Evolutionary conservation across 2,888 invertebrate species (phyloP).

Genomic region (Cephus pulcher): DNA sequence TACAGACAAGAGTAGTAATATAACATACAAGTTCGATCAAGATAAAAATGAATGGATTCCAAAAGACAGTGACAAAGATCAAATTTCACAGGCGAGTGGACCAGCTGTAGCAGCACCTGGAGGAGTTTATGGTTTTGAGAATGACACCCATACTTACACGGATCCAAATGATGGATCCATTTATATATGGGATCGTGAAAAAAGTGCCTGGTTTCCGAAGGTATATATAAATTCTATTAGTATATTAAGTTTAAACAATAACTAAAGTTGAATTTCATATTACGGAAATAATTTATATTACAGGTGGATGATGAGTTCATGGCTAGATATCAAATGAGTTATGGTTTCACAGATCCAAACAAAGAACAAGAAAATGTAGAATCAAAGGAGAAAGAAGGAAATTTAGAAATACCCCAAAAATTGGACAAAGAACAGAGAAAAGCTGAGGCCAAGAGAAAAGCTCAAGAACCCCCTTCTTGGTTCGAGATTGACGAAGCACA

Average conservation of each 20-base stretch:
- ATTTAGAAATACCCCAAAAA: slow-evolving; percentile 42
- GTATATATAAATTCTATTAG: slow-evolving; percentile 48
- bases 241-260: not conserved
- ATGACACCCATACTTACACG: slow-evolving; percentile 83
- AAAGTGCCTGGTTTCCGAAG: slow-evolving; percentile 96
- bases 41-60: slow-evolving; percentile 73
- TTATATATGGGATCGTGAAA: slow-evolving; percentile 91
- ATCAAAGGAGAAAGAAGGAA: slow-evolving; percentile 56
- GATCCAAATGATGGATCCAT: slow-evolving; percentile 87
- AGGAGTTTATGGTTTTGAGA: slow-evolving; percentile 77
- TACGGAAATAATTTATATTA: slow-evolving; percentile 26
- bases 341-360: slow-evolving; percentile 83
- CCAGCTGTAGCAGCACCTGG: slow-evolving; percentile 48
- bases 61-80: slow-evolving; percentile 41
- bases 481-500: slow-evolving; percentile 89
- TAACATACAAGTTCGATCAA: slow-evolving; percentile 71
- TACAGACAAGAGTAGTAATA: slow-evolving; percentile 50
- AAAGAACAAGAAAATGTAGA: slow-evolving; percentile 53
- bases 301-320: slow-evolving; percentile 95
- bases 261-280: slow-evolving; percentile 1
- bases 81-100: slow-evolving; percentile 35
- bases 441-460: slow-evolving; percentile 67
- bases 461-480: slow-evolving; percentile 78
- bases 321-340: slow-evolving; percentile 95
- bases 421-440: slow-evolving; percentile 52